Percentiles rank a stretch among this genome's conserved stretches.
Conservation (phyloP, 2,113 vertebrate genomes). For the Campylomormyrus tamandua region DNA sequence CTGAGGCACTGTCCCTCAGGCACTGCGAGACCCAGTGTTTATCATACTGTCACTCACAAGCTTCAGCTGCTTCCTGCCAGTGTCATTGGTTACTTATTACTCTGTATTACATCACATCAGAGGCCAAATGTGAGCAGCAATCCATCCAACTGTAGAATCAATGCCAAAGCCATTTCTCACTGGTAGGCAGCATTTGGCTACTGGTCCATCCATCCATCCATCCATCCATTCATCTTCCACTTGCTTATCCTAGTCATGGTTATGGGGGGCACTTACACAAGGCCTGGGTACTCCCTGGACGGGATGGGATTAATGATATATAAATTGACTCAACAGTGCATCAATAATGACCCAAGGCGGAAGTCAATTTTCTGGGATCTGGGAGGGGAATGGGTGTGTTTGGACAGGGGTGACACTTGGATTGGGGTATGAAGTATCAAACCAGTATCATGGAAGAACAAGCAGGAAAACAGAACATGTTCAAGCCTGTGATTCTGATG, state of each 20-base stretch:
- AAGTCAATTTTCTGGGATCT: background rate
- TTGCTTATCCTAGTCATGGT: background rate
- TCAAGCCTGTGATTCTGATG: conserved; percentile 2
- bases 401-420: background rate
- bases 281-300: background rate
- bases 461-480: conserved; percentile 12
- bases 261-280: background rate
- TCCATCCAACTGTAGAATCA: background rate
- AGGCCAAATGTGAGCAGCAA: background rate
- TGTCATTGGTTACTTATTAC: background rate
- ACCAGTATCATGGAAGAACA: background rate
- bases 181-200: background rate
- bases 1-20: background rate
- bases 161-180: background rate
- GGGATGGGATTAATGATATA: background rate
- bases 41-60: background rate
- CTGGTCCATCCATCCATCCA: background rate
- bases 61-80: background rate
- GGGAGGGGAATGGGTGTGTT: background rate
- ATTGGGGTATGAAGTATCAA: background rate
- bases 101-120: background rate
- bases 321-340: background rate
- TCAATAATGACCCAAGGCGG: background rate
- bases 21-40: background rate
- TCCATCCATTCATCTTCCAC: background rate